These are phyloP conservation scores for Lonchura striata DNA, from an alignment of 2,113 vertebrate genomes.

Conservation along the genomic window DNA sequence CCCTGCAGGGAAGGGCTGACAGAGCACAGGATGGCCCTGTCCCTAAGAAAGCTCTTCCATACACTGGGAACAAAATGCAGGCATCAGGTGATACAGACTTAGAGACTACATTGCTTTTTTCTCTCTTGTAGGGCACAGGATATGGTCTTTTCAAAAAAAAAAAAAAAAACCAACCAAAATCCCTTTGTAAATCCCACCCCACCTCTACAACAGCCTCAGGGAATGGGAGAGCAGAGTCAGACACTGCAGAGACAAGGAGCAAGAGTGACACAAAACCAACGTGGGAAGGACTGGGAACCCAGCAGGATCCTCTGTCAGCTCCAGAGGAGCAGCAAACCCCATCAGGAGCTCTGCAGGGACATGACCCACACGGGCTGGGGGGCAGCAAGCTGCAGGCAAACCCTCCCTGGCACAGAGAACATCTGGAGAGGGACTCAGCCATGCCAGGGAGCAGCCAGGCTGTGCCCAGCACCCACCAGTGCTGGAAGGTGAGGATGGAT, in stretches of 20 bases:
- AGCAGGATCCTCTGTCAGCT: too few relatives aligned
- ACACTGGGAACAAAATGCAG: neutral
- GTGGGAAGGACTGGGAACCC: neutral
- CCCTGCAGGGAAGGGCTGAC: neutral
- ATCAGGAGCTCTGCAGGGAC: neutral
- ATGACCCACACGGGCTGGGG: rapidly evolving
- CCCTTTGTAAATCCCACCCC: neutral
- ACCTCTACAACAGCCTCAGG: neutral
- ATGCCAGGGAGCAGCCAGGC: neutral
- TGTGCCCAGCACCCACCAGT: neutral
- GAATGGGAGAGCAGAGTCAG: neutral
- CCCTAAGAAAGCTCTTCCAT: neutral
- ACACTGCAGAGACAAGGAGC: neutral
- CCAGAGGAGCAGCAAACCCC: neutral
- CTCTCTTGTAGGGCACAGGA: neutral
- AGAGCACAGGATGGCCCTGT: neutral
- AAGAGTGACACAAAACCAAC: rapidly evolving
- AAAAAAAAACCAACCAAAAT: too few relatives aligned
- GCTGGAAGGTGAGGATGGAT: neutral
- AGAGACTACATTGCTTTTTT: neutral
- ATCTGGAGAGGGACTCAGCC: rapidly evolving
- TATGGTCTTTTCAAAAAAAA: neutral
- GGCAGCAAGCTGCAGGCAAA: neutral
- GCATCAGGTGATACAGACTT: neutral
- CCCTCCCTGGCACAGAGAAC: neutral